phyloP scores from a whole-genome alignment of 1,140 invertebrate species.

The Bombus cullumanus region DNA sequence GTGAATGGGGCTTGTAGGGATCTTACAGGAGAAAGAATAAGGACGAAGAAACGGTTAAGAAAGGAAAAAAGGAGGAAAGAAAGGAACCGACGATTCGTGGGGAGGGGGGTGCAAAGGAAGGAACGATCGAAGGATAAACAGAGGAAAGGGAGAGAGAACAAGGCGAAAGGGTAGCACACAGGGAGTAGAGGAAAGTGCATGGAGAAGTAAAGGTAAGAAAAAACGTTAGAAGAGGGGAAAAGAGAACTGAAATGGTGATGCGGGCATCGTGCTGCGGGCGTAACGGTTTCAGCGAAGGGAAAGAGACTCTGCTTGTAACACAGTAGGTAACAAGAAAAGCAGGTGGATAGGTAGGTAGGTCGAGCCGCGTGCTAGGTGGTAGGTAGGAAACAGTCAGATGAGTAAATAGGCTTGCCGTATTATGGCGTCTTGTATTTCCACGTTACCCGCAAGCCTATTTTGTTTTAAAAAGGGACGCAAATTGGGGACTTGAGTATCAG shows the following conservation, averaged over 20 bases:
- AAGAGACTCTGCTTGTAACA: neutral
- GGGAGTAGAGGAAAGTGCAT: conserved; percentile 13
- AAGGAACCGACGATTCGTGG: neutral
- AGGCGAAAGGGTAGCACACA: conserved; percentile 29
- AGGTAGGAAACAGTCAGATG: neutral
- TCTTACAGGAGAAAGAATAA: conserved; percentile 39
- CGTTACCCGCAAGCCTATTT: conserved; percentile 5
- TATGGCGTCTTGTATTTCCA: conserved; percentile 22
- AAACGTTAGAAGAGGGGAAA: conserved; percentile 6
- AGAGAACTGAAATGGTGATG: conserved; percentile 47
- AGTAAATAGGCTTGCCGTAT: conserved; percentile 30
- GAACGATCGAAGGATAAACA: neutral
- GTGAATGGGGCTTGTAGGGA: conserved; percentile 63
- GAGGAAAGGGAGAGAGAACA: neutral
- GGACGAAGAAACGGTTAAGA: neutral
- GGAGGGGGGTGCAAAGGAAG: neutral
- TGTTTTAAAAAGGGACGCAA: neutral
- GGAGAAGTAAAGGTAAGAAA: neutral
- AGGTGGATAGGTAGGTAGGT: conserved; percentile 37
- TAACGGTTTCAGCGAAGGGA: conserved; percentile 64
- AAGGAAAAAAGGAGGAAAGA: conserved; percentile 34
- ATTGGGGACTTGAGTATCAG: neutral
- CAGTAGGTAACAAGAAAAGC: conserved; percentile 12
- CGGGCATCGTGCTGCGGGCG: conserved; percentile 34
- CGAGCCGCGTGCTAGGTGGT: conserved; percentile 1